Conservation (phyloP, 2,888 invertebrate species). For the Ophion costatus region DNA sequence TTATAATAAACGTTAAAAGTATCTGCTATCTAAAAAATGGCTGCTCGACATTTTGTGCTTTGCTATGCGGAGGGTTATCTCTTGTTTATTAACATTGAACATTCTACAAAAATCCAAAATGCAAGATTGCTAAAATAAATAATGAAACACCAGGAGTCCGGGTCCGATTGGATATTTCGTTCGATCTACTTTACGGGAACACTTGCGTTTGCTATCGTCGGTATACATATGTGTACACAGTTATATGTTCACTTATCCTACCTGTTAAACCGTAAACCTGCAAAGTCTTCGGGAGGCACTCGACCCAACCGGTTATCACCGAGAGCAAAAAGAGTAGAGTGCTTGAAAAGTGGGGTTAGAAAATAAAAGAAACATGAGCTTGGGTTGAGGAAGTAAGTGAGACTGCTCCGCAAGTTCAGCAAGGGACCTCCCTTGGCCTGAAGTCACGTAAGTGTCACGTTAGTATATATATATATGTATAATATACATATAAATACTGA, state of each 20-base stretch:
- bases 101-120: too few relatives aligned
- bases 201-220: slow-evolving; percentile 3
- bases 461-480: too few relatives aligned
- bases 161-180: too few relatives aligned
- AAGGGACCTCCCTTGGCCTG: background rate
- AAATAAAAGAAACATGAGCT: background rate
- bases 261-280: slow-evolving; percentile 47
- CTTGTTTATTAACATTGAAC: too few relatives aligned
- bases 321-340: slow-evolving; percentile 5
- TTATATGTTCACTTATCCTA: slow-evolving; percentile 42
- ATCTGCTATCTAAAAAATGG: too few relatives aligned
- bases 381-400: background rate
- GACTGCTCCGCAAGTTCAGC: background rate
- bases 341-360: background rate
- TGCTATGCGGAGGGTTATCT: too few relatives aligned
- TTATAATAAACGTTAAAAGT: too few relatives aligned
- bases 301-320: slow-evolving; percentile 52
- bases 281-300: slow-evolving; percentile 26
- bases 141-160: too few relatives aligned
- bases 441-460: background rate
- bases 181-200: too few relatives aligned
- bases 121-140: too few relatives aligned
- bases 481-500: too few relatives aligned
- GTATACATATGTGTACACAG: background rate
- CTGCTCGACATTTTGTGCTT: too few relatives aligned